These are phyloP conservation scores for Buphagus erythrorhynchus DNA, from an alignment of 2,797 vertebrate genomes.

Conservation along the genomic window DNA sequence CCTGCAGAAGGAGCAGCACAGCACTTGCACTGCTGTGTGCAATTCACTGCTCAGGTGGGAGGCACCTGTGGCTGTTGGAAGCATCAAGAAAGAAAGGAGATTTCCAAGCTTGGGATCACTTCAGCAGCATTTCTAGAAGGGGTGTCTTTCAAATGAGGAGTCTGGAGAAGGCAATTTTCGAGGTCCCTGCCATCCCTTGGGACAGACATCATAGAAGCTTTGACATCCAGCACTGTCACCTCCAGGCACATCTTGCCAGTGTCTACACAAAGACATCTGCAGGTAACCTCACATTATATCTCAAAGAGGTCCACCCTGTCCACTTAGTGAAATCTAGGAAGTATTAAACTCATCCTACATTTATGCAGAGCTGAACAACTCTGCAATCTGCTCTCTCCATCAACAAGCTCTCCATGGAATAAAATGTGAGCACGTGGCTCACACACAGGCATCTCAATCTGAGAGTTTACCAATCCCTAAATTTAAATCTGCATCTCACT, in stretches of 20 bases:
- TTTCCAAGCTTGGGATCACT: background rate
- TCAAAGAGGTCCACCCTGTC: background rate
- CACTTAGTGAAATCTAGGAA: background rate
- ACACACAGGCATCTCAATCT: background rate
- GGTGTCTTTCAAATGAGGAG: background rate
- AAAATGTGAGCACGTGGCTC: background rate
- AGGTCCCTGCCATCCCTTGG: background rate
- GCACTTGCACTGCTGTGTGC: accelerated
- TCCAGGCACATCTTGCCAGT: background rate
- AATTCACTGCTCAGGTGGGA: background rate
- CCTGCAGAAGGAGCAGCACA: background rate
- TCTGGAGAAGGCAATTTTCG: background rate
- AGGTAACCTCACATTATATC: background rate
- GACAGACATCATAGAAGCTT: background rate
- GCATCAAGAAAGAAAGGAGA: background rate
- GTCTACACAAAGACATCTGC: background rate
- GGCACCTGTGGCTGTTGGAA: background rate
- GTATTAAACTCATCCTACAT: background rate
- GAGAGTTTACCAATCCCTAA: background rate
- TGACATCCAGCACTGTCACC: background rate
- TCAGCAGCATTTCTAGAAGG: background rate
- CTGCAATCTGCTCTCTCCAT: background rate
- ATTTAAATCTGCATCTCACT: background rate
- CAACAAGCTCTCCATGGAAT: background rate
- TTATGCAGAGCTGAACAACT: background rate